phyloP scores from a whole-genome alignment of 2,888 invertebrate genomes.

The Ochropleura plecta region DNA sequence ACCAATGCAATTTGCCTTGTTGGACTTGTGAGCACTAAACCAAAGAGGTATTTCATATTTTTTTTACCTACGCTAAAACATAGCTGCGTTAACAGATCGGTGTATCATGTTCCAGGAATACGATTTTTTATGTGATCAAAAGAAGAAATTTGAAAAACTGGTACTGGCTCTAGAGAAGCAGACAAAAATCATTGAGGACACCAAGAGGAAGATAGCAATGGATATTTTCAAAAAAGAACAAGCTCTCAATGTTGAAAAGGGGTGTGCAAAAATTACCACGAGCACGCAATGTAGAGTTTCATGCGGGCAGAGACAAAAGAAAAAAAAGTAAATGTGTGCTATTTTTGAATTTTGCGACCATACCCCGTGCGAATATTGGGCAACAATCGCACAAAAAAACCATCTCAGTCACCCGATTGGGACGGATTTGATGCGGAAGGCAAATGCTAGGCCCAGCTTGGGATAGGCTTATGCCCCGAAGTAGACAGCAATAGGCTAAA shows the following conservation, averaged over 20 bases:
- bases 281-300: slow-evolving; percentile 50
- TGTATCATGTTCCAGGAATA: slow-evolving; percentile 75
- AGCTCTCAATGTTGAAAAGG: slow-evolving; percentile 79
- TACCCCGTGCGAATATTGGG: too few species aligned
- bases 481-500: neutral
- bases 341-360: neutral
- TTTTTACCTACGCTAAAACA: neutral
- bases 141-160: slow-evolving; percentile 79
- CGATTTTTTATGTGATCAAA: slow-evolving; percentile 79
- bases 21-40: too few species aligned
- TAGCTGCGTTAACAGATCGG: neutral
- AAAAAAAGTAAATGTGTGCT: slow-evolving; percentile 58
- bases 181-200: slow-evolving; percentile 72
- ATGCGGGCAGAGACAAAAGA: slow-evolving; percentile 70
- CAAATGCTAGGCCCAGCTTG: neutral
- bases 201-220: slow-evolving; percentile 75
- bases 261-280: slow-evolving; percentile 68
- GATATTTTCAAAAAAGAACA: slow-evolving; percentile 79
- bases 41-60: neutral
- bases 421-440: neutral
- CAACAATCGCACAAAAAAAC: too few species aligned
- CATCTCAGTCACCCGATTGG: too few species aligned
- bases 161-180: slow-evolving; percentile 75
- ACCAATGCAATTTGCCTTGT: too few species aligned
- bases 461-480: neutral